Conservation (phyloP, 2,113 vertebrate genomes). For the Hyaena hyaena region DNA sequence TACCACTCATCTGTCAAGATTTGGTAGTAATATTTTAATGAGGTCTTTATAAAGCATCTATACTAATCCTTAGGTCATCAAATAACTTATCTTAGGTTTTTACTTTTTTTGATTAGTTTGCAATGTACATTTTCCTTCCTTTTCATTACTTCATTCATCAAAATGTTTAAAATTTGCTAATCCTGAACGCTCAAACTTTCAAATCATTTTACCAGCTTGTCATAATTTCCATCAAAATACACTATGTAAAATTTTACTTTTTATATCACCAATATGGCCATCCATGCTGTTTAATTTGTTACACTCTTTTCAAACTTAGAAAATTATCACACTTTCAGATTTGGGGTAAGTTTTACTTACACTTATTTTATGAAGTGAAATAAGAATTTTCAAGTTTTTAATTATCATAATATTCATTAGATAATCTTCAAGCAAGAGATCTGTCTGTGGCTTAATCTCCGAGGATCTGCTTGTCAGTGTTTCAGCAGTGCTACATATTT, state of each 20-base stretch:
- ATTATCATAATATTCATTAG: not conserved
- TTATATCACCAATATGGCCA: not conserved
- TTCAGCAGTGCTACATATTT: not conserved
- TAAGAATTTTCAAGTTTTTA: not conserved
- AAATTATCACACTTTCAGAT: not conserved
- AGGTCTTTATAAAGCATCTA: not conserved
- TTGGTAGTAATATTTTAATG: not conserved
- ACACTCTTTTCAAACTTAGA: not conserved
- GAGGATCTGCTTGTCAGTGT: not conserved
- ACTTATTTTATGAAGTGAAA: constrained; percentile 20
- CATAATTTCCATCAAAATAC: constrained; percentile 37
- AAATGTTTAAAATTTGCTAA: constrained; percentile 52
- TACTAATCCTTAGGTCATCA: not conserved
- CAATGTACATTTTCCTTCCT: not conserved
- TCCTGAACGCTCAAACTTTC: not conserved
- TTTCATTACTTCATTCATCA: constrained; percentile 27
- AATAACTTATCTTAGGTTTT: not conserved
- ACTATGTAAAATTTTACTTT: not conserved
- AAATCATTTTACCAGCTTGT: not conserved
- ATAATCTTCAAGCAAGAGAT: not conserved
- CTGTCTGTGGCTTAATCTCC: not conserved
- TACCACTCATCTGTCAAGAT: not conserved
- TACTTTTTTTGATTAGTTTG: constrained; percentile 17
- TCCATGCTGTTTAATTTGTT: constrained; percentile 1
- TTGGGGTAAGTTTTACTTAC: constrained; percentile 37